Percentiles rank a stretch among this genome's conserved stretches.
These are phyloP conservation scores for Bothrops alternatus DNA, from an alignment of 2,797 vertebrate genomes.

Conservation along the genomic window DNA sequence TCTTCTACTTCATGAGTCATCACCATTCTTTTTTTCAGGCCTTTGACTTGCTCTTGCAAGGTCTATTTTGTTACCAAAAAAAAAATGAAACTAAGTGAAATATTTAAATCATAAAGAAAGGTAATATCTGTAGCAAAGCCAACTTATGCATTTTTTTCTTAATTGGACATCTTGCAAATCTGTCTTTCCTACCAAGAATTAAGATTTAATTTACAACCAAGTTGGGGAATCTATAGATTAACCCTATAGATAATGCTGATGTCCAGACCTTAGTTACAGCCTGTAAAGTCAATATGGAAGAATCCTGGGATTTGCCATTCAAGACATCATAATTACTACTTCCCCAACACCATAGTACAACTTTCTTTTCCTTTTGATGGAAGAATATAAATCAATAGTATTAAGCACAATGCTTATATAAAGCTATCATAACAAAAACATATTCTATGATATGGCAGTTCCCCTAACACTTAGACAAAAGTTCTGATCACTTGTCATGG, in stretches of 20 bases:
- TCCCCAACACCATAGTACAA: not conserved
- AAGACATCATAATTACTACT: not conserved
- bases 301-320: not conserved
- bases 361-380: not conserved
- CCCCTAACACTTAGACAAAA: not conserved
- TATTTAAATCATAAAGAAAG: not conserved
- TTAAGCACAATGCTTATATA: not conserved
- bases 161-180: not conserved
- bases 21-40: constrained; percentile 8
- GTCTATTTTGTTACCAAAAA: constrained; percentile 36
- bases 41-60: constrained; percentile 37
- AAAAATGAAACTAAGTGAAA: not conserved
- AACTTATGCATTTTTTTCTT: not conserved
- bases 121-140: not conserved
- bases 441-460: not conserved
- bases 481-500: not conserved
- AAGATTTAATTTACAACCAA: not conserved
- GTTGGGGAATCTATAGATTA: not conserved
- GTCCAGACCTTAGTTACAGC: not conserved
- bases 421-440: not conserved
- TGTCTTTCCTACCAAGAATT: not conserved
- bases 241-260: not conserved
- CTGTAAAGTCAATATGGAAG: not conserved
- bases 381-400: not conserved
- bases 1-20: constrained; percentile 49